Conservation (phyloP, 2,797 vertebrate species). For the Argentina silus region DNA sequence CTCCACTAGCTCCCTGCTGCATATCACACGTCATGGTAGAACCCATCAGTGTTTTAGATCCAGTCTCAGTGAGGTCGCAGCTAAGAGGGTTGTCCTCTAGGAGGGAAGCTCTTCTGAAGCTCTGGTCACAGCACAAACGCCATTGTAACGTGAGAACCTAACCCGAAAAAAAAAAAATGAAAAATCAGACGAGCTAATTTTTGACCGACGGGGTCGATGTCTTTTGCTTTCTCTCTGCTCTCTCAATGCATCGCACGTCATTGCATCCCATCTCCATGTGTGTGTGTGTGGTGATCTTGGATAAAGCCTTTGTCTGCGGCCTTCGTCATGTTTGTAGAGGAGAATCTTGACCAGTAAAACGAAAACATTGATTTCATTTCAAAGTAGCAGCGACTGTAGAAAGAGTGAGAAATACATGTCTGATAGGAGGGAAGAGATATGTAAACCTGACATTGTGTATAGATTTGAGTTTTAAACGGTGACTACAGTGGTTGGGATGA, state of each 20-base stretch:
- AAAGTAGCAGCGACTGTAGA: not conserved
- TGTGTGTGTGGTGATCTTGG: slow-evolving; percentile 13
- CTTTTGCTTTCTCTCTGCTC: slow-evolving; percentile 12
- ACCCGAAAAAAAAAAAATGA: too few relatives aligned
- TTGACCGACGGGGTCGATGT: slow-evolving; percentile 29
- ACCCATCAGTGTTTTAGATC: slow-evolving; percentile 1
- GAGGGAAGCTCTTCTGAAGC: not conserved
- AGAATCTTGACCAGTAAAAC: slow-evolving; percentile 37
- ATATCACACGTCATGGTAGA: slow-evolving; percentile 37
- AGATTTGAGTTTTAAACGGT: not conserved
- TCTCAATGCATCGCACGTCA: slow-evolving; percentile 4
- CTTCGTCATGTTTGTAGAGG: slow-evolving; percentile 44
- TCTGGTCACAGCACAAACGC: not conserved
- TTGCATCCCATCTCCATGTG: slow-evolving; percentile 25
- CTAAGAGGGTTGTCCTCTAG: not conserved
- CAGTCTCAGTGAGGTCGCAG: not conserved
- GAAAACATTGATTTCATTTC: slow-evolving; percentile 15
- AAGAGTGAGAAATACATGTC: slow-evolving; percentile 7
- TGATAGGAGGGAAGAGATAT: slow-evolving; percentile 8
- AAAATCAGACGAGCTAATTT: slow-evolving; percentile 23
- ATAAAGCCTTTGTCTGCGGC: slow-evolving; percentile 40
- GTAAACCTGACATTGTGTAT: slow-evolving; percentile 8
- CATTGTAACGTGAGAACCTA: not conserved
- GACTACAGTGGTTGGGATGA: not conserved
- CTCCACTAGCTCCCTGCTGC: slow-evolving; percentile 32